phyloP scores from a whole-genome alignment of 1,140 invertebrate species.

The Atta cephalotes region DNA sequence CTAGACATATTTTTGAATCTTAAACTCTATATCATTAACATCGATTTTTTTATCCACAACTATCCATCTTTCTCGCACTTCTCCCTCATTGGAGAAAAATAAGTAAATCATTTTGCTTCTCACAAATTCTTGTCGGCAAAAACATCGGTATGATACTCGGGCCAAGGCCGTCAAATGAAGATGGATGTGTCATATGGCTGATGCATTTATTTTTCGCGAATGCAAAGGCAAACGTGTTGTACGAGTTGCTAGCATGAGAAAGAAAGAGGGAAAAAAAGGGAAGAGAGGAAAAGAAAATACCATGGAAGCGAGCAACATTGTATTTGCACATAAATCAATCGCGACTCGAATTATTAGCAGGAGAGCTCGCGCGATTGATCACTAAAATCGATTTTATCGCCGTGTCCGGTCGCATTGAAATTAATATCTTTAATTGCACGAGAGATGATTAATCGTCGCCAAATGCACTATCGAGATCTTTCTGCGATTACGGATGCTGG shows the following conservation, averaged over 20 bases:
- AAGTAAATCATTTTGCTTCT: constrained; percentile 8
- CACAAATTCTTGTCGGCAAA: constrained; percentile 36
- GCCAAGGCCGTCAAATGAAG: constrained; percentile 37
- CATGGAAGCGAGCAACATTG: constrained; percentile 24
- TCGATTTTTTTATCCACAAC: constrained; percentile 30
- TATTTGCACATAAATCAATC: constrained; percentile 42
- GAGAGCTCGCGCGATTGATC: constrained; percentile 39
- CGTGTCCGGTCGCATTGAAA: constrained; percentile 27
- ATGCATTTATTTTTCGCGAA: constrained; percentile 38
- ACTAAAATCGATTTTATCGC: constrained; percentile 43
- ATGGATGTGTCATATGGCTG: constrained; percentile 16
- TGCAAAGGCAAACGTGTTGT: constrained; percentile 3
- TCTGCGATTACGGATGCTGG: constrained; percentile 8
- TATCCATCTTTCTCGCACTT: constrained; percentile 34
- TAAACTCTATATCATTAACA: constrained; percentile 14
- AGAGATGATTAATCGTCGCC: constrained; percentile 28
- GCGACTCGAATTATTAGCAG: constrained; percentile 42
- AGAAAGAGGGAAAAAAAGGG: background rate
- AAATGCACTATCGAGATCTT: constrained; percentile 26
- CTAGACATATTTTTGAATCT: background rate
- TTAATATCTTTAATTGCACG: constrained; percentile 56
- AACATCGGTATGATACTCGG: constrained; percentile 38
- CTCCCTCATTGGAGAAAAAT: constrained; percentile 11
- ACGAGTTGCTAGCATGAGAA: constrained; percentile 2
- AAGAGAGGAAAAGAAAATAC: background rate